Conservation (phyloP, 2,113 vertebrate genomes). For the Epinephelus cyanopodus region DNA sequence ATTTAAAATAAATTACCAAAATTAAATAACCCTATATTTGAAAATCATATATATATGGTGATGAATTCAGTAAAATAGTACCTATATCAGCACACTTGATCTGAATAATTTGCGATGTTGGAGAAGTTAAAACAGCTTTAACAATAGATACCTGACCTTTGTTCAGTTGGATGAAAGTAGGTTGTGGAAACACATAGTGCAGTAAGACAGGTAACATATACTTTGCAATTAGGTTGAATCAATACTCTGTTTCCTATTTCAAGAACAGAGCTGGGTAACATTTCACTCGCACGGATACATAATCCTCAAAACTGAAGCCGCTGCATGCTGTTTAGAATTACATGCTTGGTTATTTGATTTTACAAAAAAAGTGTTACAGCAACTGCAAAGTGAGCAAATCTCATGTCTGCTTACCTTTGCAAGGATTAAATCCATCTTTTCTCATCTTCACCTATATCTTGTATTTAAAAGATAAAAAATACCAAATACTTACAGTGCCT, state of each 20-base stretch:
- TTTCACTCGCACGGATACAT: slow-evolving; percentile 2
- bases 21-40: neutral
- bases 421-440: neutral
- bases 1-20: neutral
- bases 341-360: neutral
- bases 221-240: slow-evolving; percentile 32
- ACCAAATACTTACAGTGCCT: neutral
- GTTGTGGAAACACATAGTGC: slow-evolving; percentile 26
- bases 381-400: neutral
- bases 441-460: neutral
- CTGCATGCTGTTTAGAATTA: neutral
- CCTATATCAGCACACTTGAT: neutral
- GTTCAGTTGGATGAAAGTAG: slow-evolving; percentile 44
- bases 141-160: slow-evolving; percentile 43
- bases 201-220: slow-evolving; percentile 23
- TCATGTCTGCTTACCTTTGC: neutral
- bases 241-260: slow-evolving; percentile 17
- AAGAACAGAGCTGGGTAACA: slow-evolving; percentile 20
- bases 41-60: neutral
- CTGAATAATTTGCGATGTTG: neutral
- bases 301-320: neutral
- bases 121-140: neutral
- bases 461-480: neutral
- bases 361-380: no score
- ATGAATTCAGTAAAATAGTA: neutral